Percentiles rank a stretch among this genome's conserved stretches.
Conservation (phyloP, 2,888 invertebrate genomes). For the Hyppa rectilinea region DNA sequence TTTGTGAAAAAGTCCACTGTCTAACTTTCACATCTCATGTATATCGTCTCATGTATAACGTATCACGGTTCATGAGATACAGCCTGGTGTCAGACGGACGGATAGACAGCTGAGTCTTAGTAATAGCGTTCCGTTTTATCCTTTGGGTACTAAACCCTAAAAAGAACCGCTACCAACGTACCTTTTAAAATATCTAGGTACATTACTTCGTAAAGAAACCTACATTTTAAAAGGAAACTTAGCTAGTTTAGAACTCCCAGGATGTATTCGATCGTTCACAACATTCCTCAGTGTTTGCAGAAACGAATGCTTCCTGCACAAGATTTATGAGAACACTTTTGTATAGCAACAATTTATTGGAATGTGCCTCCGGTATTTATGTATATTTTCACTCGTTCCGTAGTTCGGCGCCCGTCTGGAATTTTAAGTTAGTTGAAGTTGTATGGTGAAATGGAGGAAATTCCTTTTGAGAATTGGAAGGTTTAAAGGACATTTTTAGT, state of each 20-base stretch:
- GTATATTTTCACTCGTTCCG: conserved; percentile 16
- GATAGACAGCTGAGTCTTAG: no score
- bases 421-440: conserved; percentile 31
- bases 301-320: conserved; percentile 43
- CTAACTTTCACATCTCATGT: no score
- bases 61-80: no score
- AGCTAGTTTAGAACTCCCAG: conserved; percentile 26
- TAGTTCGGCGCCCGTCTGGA: background rate
- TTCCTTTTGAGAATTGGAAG: conserved; percentile 7
- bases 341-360: conserved; percentile 45
- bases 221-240: conserved; percentile 46
- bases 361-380: conserved; percentile 26
- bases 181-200: conserved; percentile 3
- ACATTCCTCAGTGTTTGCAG: conserved; percentile 49
- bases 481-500: no score
- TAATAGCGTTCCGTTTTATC: no score
- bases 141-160: no score
- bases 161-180: no score
- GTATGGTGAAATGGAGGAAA: conserved; percentile 13
- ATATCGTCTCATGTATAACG: no score
- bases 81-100: no score
- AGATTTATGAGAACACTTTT: conserved; percentile 58
- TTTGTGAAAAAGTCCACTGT: no score
- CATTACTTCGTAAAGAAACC: background rate
- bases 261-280: conserved; percentile 41